Evolutionary conservation across 2,888 invertebrate species (phyloP).

Genomic region (Drosophila sordidula): DNA sequence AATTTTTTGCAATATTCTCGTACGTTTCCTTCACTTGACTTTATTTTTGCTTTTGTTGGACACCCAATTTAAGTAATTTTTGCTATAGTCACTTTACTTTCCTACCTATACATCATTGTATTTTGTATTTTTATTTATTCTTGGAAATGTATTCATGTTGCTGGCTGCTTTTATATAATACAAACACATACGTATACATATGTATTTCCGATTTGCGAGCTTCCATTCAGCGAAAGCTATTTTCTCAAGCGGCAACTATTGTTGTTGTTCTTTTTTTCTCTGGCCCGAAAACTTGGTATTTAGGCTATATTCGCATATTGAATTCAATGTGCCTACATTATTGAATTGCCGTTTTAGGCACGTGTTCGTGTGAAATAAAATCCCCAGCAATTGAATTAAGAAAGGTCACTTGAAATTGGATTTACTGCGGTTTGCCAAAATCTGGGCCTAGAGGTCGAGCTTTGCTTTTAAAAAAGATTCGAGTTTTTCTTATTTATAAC

Average conservation of each 20-base stretch:
- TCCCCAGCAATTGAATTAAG: constrained; percentile 4
- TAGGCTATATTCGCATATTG: constrained; percentile 2
- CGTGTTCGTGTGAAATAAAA: constrained; percentile 14
- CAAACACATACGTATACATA: constrained; percentile 8
- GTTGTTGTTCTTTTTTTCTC: constrained; percentile 9
- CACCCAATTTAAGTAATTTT: neutral
- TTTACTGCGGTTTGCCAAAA: neutral
- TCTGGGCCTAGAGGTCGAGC: neutral
- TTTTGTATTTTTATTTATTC: constrained; percentile 51
- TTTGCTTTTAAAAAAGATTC: too few relatives aligned
- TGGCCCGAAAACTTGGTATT: constrained; percentile 5
- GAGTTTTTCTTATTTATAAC: neutral
- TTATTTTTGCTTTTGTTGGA: constrained; percentile 39
- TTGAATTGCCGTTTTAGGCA: constrained; percentile 17
- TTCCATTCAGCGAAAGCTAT: constrained; percentile 1
- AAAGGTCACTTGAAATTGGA: constrained; percentile 16
- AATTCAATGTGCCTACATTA: constrained; percentile 1
- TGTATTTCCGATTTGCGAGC: neutral
- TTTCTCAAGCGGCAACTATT: constrained; percentile 14
- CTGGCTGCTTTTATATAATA: constrained; percentile 15
- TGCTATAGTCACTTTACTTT: constrained; percentile 49
- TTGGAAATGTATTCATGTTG: constrained; percentile 45
- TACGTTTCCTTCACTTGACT: constrained; percentile 44
- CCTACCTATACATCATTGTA: constrained; percentile 12
- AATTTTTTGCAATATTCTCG: neutral